Percentiles rank a stretch among this genome's conserved stretches.
Conservation (phyloP, 2,888 invertebrate species). For the Parnassius glacialis region DNA sequence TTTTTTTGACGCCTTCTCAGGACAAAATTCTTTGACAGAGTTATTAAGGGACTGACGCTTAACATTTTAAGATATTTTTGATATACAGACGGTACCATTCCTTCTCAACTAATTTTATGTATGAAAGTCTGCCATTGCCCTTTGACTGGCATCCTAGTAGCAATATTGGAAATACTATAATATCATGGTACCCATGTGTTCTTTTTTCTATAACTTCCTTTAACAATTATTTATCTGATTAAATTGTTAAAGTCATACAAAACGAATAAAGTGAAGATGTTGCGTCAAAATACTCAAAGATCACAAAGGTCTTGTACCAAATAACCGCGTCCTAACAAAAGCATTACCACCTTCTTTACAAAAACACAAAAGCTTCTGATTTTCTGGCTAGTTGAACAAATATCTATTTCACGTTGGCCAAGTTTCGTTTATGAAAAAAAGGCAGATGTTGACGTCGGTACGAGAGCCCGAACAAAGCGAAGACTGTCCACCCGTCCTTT, state of each 20-base stretch:
- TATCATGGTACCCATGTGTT: no score
- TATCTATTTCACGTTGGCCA: conserved; percentile 67
- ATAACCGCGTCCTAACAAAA: conserved; percentile 54
- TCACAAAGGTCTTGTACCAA: conserved; percentile 43
- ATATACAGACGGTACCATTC: no score
- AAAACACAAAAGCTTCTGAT: conserved; percentile 68
- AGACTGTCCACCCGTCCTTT: conserved; percentile 57
- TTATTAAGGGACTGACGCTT: no score
- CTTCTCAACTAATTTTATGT: no score
- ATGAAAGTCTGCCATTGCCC: no score
- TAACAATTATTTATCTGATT: neutral
- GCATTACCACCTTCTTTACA: conserved; percentile 53
- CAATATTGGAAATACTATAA: no score
- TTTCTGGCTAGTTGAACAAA: conserved; percentile 79
- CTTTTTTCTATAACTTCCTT: no score
- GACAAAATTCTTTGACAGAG: no score
- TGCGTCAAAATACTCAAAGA: conserved; percentile 52
- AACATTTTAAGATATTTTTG: no score
- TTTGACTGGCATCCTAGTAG: no score
- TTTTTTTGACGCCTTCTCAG: no score
- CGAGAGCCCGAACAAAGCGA: conserved; percentile 58
- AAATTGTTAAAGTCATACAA: neutral
- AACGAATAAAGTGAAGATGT: conserved; percentile 36
- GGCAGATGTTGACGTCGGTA: conserved; percentile 72
- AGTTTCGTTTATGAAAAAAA: conserved; percentile 61